Conservation (phyloP, 2,888 invertebrate species). For the Parnassius mnemosyne region DNA sequence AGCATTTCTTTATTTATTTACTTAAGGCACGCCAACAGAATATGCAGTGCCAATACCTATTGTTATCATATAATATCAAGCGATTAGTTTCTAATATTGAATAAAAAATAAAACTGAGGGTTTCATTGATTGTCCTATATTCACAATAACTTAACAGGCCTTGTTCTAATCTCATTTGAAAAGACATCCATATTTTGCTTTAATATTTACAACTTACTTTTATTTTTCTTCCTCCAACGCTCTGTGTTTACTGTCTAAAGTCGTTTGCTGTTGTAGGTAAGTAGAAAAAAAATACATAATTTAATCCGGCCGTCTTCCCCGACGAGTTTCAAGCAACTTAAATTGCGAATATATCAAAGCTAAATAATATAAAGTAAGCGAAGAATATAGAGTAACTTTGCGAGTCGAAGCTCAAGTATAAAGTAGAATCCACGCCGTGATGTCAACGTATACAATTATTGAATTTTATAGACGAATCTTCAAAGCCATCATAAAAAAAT, state of each 20-base stretch:
- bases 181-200: conserved; percentile 13
- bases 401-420: conserved; percentile 45
- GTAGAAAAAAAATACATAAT: conserved; percentile 64
- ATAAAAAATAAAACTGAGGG: too few species aligned
- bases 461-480: too few species aligned
- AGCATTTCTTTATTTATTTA: too few species aligned
- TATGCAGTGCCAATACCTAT: too few species aligned
- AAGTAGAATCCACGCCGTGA: conserved; percentile 37
- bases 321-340: conserved; percentile 74
- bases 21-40: too few species aligned
- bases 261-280: conserved; percentile 52
- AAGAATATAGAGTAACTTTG: conserved; percentile 68
- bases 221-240: conserved; percentile 33
- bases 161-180: conserved; percentile 8
- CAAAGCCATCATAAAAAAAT: too few species aligned
- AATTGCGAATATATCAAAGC: conserved; percentile 78
- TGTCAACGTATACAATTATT: conserved; percentile 27
- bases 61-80: too few species aligned
- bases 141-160: background rate
- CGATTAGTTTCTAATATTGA: too few species aligned
- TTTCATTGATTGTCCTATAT: too few species aligned
- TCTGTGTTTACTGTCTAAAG: conserved; percentile 55
- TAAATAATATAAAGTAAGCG: conserved; percentile 73
- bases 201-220: conserved; percentile 27
- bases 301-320: conserved; percentile 63